Base-by-base conservation (phyloP, 1,140 invertebrate species). In the Kradibia gibbosae region DNA sequence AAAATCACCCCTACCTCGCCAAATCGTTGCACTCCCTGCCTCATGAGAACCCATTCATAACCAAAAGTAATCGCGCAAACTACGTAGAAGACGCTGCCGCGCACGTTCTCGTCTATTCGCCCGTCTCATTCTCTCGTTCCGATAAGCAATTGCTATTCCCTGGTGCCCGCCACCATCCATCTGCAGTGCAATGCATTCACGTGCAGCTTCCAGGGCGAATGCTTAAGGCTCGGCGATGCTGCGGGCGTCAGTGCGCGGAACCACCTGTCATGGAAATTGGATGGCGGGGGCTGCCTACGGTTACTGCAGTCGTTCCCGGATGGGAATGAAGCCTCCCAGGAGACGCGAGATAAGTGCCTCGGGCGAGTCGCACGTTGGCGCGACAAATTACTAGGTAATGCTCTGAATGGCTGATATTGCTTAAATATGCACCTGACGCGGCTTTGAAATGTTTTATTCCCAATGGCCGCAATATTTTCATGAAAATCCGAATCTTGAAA, bases 361-460 rank as follows among this genome's bases (percentile, higher is more conserved):
- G 20, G 57, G 45, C 79, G 48, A 75, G 28, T 75, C 45, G 28
- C 28, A n/a, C 28, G 11, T 28, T 71, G 48, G 62, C 73, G 25
- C 48, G 79, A 74, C 57, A 74, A 80, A 80, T 80, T 74, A 34
- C 78, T 31, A 80, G 78, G 67, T 73, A 53, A 62, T 65, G 57
- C 57, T 67, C 73, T 53, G 10, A 17, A 4, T 36, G 31, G 0
- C 36, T 67, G 42, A 34, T 36, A 45, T 25, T n/a, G 11, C 22
- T 71, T 3, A 36, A 7, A 8, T 71, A 36, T 71, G 67, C 8
- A 11, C 8, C 20, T 25, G 39, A 71, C 39, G 15, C 39, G n/a
- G n/a, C 45, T 45, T 25, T 3, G 11, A 25, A 71, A 31, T 31
- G 1, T 1, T 60, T 11, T 60, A 60, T n/a, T n/a, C n/a, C n/a